Percentiles rank a stretch among this genome's conserved stretches.
Conservation (phyloP, 2,888 invertebrate species). For the Ligdia adustata region DNA sequence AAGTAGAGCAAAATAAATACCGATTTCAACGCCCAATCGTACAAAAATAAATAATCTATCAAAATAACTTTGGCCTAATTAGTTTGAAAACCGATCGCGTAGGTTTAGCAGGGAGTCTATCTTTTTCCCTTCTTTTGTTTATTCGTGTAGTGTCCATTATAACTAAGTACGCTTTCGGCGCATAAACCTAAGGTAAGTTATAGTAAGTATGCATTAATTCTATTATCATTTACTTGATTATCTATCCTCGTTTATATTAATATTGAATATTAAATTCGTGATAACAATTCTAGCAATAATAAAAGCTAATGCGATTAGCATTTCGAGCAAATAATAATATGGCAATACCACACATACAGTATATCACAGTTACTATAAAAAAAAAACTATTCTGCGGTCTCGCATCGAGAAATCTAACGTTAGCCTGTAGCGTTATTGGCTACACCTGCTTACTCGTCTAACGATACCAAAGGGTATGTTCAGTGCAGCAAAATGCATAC, state of each 20-base stretch:
- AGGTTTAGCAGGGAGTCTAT: no score
- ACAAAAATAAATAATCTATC: constrained; percentile 7
- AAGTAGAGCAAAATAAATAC: constrained; percentile 15
- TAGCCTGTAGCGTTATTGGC: constrained; percentile 11
- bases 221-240: not conserved
- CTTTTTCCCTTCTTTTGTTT: no score
- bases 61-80: constrained; percentile 20
- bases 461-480: constrained; percentile 9
- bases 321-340: constrained; percentile 43
- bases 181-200: no score
- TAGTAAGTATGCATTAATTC: no score
- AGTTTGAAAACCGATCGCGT: not conserved
- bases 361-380: constrained; percentile 1
- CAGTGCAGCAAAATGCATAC: constrained; percentile 6
- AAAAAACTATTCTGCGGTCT: constrained; percentile 7
- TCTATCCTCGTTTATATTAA: constrained; percentile 21
- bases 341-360: constrained; percentile 5
- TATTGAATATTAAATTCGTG: constrained; percentile 30
- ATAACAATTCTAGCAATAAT: constrained; percentile 31
- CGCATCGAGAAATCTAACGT: not conserved
- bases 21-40: constrained; percentile 13
- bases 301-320: constrained; percentile 42
- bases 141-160: no score
- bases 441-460: constrained; percentile 8
- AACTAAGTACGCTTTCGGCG: no score